Conservation (phyloP, 1,140 invertebrate species). For the Drosophila setifemur region DNA sequence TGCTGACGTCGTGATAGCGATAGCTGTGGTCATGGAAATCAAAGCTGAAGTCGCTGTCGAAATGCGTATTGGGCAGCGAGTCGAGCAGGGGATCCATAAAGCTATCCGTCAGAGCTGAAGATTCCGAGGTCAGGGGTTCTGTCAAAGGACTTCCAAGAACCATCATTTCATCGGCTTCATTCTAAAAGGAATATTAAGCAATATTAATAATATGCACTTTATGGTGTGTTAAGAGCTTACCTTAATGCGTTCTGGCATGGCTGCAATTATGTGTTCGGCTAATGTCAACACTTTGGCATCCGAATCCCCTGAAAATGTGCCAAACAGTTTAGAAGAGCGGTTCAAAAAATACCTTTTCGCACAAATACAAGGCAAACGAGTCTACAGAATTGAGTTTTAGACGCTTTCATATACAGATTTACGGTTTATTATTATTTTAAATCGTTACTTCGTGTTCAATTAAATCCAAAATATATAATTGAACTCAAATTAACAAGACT, state of each 20-base stretch:
- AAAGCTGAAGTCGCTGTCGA: conserved; percentile 88
- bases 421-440: neutral
- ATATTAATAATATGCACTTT: too few species aligned
- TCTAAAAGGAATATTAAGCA: conserved; percentile 29
- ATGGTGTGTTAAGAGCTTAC: conserved; percentile 81
- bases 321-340: neutral
- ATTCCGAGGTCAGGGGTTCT: conserved; percentile 81
- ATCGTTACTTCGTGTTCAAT: neutral
- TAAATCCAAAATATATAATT: neutral
- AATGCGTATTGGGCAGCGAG: conserved; percentile 84
- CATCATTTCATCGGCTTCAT: conserved; percentile 82
- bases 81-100: conserved; percentile 88
- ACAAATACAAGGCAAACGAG: conserved; percentile 54
- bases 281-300: conserved; percentile 95
- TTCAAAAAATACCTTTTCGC: neutral
- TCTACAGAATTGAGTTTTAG: conserved; percentile 21
- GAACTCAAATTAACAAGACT: conserved; percentile 6
- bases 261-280: conserved; percentile 98
- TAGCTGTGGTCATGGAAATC: conserved; percentile 91
- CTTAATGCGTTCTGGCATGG: conserved; percentile 98
- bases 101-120: conserved; percentile 83
- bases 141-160: conserved; percentile 83
- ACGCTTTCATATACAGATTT: conserved; percentile 7
- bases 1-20: conserved; percentile 89
- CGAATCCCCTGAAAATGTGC: conserved; percentile 91